Evolutionary conservation across 2,113 vertebrate genomes (phyloP), one percentile per base, ranked within the genome.

Genomic region (Cygnus buccinator): DNA sequence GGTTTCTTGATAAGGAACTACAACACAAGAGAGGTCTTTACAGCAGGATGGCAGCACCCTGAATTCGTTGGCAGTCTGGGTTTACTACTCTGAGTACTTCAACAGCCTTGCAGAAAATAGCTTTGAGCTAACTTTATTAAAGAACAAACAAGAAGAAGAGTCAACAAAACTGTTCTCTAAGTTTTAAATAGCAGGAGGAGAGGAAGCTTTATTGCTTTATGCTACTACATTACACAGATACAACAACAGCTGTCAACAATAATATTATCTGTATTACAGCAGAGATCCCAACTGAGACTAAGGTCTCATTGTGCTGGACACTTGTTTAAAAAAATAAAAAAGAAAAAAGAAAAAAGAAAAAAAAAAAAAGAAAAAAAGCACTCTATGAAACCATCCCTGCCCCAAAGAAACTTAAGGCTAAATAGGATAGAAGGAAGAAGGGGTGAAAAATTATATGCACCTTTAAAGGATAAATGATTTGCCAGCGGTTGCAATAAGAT

Each of bases 221-320:
- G 92, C 96, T 96, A 94, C 92, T 92, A 89, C 91, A 94, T 96
- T 97, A 95, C 95, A 91, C 96, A 96, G 94, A 89, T 92, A 96
- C 90, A 97, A 90, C 90, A 93, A 89, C 86, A 93, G 77, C 84
- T 93, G 89, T 96, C 96, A 94, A 95, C 92, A 95, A 92, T 87
- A 97, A 93, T 94, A 93, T 89, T 92, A 97, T 94, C 92, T 90
- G 89, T 95, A 93, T 87, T 92, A 73, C 58, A 94, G 23, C 86
- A 91, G 70, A 89, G 58, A 84, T 92, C 86, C 76, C 91, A 95
- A 33, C 48, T 84, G 70, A 84, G 83, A 93, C 55, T 95, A 80
- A 92, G 83, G 73, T 84, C 84, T 81, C 77, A 76, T 94, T 93
- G 81, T 89, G 77, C 66, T 66, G 91, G 92, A 86, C 86, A 79